Evolutionary conservation across 2,888 invertebrate species (phyloP).

Genomic region (Biston stratarius): DNA sequence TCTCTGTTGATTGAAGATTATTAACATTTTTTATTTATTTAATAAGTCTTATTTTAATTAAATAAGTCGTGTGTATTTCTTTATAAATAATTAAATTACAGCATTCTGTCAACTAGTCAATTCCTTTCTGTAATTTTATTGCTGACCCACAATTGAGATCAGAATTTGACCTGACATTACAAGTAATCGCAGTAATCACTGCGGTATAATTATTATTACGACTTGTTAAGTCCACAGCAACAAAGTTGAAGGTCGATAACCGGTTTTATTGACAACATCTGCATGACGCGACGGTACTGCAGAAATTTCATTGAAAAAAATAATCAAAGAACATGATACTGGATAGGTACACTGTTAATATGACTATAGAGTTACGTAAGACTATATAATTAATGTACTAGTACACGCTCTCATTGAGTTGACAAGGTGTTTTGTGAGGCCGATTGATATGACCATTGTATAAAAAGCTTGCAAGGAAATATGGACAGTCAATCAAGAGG

Average conservation of each 20-base stretch:
- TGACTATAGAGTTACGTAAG: conserved; percentile 15
- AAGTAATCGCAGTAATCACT: conserved; percentile 38
- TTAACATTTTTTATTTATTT: too few species aligned
- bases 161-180: conserved; percentile 45
- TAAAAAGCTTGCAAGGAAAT: conserved; percentile 60
- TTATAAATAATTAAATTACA: background rate
- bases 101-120: conserved; percentile 6
- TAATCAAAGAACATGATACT: conserved; percentile 18
- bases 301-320: conserved; percentile 22
- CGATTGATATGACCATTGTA: conserved; percentile 55
- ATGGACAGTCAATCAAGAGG: conserved; percentile 57
- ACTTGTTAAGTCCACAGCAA: conserved; percentile 54
- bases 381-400: conserved; percentile 7
- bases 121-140: conserved; percentile 19
- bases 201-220: conserved; percentile 38
- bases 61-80: too few species aligned
- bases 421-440: conserved; percentile 49
- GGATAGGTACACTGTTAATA: background rate
- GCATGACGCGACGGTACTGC: conserved; percentile 40
- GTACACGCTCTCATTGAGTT: conserved; percentile 25
- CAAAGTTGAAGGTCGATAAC: conserved; percentile 63
- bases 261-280: conserved; percentile 54
- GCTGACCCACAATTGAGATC: conserved; percentile 25
- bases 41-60: too few species aligned
- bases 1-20: too few species aligned